Conservation (phyloP, 2,113 vertebrate genomes). For the Cochlearius cochlearius region DNA sequence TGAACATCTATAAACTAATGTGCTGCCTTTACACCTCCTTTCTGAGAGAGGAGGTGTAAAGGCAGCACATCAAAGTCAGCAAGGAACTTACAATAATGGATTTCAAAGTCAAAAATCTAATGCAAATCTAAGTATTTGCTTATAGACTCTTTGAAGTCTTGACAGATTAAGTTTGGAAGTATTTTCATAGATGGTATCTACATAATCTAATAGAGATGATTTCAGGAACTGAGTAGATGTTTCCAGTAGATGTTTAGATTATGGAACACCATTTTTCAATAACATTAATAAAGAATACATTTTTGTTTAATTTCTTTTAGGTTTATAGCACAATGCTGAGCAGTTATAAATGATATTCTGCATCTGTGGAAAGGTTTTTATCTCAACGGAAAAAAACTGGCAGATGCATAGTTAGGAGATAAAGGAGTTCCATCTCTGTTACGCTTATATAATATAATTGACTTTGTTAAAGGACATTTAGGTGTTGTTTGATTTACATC, state of each 20-base stretch:
- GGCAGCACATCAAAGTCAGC: slow-evolving; percentile 77
- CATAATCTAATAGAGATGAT: slow-evolving; percentile 83
- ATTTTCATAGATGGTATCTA: slow-evolving; percentile 81
- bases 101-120: slow-evolving; percentile 85
- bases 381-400: slow-evolving; percentile 20
- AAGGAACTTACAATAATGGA: slow-evolving; percentile 76
- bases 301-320: slow-evolving; percentile 50
- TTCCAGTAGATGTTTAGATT: slow-evolving; percentile 42
- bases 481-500: slow-evolving; percentile 64
- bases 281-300: slow-evolving; percentile 29
- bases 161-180: slow-evolving; percentile 79
- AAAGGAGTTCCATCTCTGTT: slow-evolving; percentile 26
- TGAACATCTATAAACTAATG: slow-evolving; percentile 63
- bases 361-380: slow-evolving; percentile 32
- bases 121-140: slow-evolving; percentile 83
- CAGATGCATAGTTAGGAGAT: neutral
- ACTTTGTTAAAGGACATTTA: slow-evolving; percentile 75
- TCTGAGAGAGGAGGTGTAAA: slow-evolving; percentile 61
- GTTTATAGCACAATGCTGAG: slow-evolving; percentile 42
- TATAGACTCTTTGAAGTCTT: slow-evolving; percentile 74
- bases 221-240: slow-evolving; percentile 64
- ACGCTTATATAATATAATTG: slow-evolving; percentile 61
- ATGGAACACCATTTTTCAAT: neutral
- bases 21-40: slow-evolving; percentile 58
- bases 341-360: slow-evolving; percentile 48